Percentiles rank a stretch among this genome's conserved stretches.
Conservation (phyloP, 1,140 invertebrate species). For the Lucilia sericata region DNA sequence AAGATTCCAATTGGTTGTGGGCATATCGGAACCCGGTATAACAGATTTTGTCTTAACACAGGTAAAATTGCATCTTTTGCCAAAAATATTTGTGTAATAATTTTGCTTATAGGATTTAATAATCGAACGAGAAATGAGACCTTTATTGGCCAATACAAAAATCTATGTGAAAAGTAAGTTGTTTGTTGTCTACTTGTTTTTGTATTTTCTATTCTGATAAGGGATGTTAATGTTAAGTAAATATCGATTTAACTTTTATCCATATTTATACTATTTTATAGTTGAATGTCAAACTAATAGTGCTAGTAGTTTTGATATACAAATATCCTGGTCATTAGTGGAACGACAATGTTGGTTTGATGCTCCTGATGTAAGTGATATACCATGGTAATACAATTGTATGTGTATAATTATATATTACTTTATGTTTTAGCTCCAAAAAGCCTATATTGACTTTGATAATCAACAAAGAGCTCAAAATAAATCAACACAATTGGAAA, state of each 20-base stretch:
- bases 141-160: conserved; percentile 56
- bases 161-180: conserved; percentile 62
- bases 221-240: conserved; percentile 24
- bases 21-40: conserved; percentile 59
- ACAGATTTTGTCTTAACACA: conserved; percentile 55
- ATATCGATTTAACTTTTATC: conserved; percentile 1
- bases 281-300: conserved; percentile 52
- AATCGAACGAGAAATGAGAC: conserved; percentile 56
- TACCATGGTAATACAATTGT: not conserved
- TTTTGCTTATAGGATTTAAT: conserved; percentile 46
- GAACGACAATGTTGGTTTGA: conserved; percentile 55
- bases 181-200: conserved; percentile 1
- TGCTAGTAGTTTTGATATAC: conserved; percentile 50
- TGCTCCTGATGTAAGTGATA: not conserved
- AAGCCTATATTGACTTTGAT: conserved; percentile 49
- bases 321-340: conserved; percentile 54
- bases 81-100: conserved; percentile 44
- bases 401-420: not conserved
- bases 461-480: conserved; percentile 55
- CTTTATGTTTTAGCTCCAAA: conserved; percentile 39
- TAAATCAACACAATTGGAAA: conserved; percentile 44
- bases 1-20: conserved; percentile 14
- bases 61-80: conserved; percentile 48
- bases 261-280: conserved; percentile 47
- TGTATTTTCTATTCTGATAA: conserved; percentile 23